phyloP scores from a whole-genome alignment of 2,797 vertebrate species.

The Hybognathus amarus region DNA sequence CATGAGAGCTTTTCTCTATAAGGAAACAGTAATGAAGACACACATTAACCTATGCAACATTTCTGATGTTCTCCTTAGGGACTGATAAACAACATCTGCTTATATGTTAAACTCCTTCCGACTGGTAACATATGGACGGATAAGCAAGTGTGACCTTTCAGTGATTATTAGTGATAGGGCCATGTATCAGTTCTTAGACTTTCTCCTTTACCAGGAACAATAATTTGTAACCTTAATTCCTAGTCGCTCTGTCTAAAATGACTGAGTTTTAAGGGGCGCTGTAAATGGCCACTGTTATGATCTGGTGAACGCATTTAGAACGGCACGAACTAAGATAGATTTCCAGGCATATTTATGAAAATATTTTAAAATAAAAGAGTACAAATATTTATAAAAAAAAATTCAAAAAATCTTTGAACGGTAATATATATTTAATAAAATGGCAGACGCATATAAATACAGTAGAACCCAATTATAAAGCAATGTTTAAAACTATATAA shows the following conservation, averaged over 20 bases:
- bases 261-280: too few relatives aligned
- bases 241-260: neutral
- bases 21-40: neutral
- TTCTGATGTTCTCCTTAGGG: neutral
- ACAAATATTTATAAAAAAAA: too few relatives aligned
- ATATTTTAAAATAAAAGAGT: too few relatives aligned
- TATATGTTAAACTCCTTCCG: conserved; percentile 9
- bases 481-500: neutral
- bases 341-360: too few relatives aligned
- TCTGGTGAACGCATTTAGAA: too few relatives aligned
- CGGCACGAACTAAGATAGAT: too few relatives aligned
- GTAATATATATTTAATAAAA: neutral
- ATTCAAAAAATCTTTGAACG: neutral
- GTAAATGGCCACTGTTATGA: too few relatives aligned
- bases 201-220: neutral
- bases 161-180: neutral
- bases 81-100: conserved; percentile 11
- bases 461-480: neutral
- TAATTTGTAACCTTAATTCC: neutral
- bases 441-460: neutral
- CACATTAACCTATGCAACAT: neutral
- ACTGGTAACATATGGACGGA: conserved; percentile 19
- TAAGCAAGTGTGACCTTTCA: neutral
- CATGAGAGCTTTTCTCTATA: neutral
- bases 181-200: neutral